These are phyloP conservation scores for Phalacrocorax aristotelis DNA, from an alignment of 2,113 vertebrate genomes.

Conservation along the genomic window DNA sequence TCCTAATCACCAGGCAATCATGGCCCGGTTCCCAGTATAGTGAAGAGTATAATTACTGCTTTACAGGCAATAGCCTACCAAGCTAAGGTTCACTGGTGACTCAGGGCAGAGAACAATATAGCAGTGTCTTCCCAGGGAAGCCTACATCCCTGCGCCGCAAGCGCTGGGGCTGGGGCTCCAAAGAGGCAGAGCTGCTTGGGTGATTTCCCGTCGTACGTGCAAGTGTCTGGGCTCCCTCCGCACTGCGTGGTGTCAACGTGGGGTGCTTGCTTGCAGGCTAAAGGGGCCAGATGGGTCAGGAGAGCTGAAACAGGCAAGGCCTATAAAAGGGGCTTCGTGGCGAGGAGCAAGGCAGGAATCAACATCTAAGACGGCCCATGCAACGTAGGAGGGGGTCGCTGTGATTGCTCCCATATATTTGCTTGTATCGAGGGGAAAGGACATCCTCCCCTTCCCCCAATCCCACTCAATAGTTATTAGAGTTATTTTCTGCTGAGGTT, in stretches of 20 bases:
- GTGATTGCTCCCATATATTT: background rate
- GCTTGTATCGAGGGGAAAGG: background rate
- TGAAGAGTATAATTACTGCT: background rate
- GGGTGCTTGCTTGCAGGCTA: background rate
- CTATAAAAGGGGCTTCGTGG: background rate
- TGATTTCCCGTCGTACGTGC: background rate
- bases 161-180: background rate
- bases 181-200: background rate
- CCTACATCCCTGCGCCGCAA: rapidly evolving
- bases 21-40: background rate
- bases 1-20: background rate
- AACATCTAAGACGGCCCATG: background rate
- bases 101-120: background rate
- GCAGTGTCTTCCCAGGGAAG: background rate
- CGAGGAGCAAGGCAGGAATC: background rate
- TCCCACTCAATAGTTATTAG: rapidly evolving
- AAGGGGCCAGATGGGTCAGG: background rate
- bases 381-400: background rate
- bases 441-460: no score
- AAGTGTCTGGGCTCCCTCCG: background rate
- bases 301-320: background rate
- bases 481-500: background rate
- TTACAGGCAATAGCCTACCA: background rate
- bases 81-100: background rate
- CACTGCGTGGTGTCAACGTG: rapidly evolving